These are phyloP conservation scores for Drosophila quadrilineata DNA, from an alignment of 1,140 invertebrate genomes.

Conservation along the genomic window DNA sequence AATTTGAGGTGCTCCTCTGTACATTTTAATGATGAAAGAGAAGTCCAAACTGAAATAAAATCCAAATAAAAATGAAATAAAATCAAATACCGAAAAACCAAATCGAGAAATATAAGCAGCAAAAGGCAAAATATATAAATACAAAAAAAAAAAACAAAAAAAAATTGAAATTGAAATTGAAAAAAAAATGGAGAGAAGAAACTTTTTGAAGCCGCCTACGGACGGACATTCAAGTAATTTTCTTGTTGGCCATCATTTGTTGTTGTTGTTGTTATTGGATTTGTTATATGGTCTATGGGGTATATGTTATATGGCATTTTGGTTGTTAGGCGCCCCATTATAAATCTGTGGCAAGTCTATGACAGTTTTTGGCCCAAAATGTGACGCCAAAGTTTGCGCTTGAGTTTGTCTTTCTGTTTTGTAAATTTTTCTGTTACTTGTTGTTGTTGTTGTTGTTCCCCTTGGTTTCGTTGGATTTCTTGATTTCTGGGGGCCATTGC, in stretches of 20 bases:
- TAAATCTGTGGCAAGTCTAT: constrained; percentile 73
- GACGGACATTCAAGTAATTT: constrained; percentile 64
- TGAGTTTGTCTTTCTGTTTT: too few species aligned
- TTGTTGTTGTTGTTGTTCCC: too few species aligned
- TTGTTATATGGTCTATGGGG: too few species aligned
- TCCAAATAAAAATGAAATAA: constrained; percentile 4
- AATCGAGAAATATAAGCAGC: too few species aligned
- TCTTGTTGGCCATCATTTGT: constrained; percentile 17
- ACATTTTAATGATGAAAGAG: constrained; percentile 73
- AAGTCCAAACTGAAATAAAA: constrained; percentile 2
- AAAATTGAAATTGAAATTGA: constrained; percentile 51
- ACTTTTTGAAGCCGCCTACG: constrained; percentile 73
- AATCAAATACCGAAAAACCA: constrained; percentile 25
- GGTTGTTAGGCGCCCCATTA: constrained; percentile 71
- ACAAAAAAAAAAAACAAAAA: constrained; percentile 21
- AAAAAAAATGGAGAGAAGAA: too few species aligned
- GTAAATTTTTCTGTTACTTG: too few species aligned
- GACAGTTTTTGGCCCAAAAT: constrained; percentile 61
- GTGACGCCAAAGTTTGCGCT: constrained; percentile 45
- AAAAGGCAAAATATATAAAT: too few species aligned
- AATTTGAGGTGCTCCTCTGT: constrained; percentile 70
- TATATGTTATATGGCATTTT: too few species aligned
- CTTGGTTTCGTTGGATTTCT: constrained; percentile 18
- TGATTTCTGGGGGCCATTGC: constrained; percentile 66
- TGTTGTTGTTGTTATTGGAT: constrained; percentile 15